Conservation (phyloP, 2,888 invertebrate species). For the Microdon myrmicae region DNA sequence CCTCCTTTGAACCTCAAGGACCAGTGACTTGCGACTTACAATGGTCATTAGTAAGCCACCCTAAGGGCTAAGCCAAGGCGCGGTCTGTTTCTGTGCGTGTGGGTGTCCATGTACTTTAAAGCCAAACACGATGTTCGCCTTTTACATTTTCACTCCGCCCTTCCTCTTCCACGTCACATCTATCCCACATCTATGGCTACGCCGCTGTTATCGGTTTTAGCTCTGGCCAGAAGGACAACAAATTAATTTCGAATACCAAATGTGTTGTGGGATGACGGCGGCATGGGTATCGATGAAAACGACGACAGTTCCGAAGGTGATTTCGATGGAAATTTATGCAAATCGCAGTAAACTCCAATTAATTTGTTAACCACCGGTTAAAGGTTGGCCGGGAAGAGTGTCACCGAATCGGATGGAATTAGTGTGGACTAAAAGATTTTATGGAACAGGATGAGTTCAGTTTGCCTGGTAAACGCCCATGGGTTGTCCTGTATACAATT, state of each 20-base stretch:
- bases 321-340: constrained; percentile 52
- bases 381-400: constrained; percentile 19
- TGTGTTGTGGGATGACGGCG: constrained; percentile 20
- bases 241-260: constrained; percentile 46
- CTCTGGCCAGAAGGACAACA: constrained; percentile 30
- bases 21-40: constrained; percentile 29
- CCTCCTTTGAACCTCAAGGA: constrained; percentile 31
- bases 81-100: not conserved
- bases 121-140: constrained; percentile 21
- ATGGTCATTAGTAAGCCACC: constrained; percentile 45
- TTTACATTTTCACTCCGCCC: no score
- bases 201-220: not conserved
- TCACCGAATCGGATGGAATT: no score
- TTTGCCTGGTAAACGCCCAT: no score
- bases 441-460: no score
- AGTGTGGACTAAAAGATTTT: no score
- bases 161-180: no score
- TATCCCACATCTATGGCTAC: no score
- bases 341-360: constrained; percentile 53
- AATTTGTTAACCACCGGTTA: constrained; percentile 48
- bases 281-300: constrained; percentile 11
- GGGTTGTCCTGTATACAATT: no score
- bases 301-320: constrained; percentile 38
- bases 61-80: not conserved
- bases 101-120: not conserved